Evolutionary conservation across 2,888 invertebrate species (phyloP).

Genomic region (Lepidocyrtinus sp.): DNA sequence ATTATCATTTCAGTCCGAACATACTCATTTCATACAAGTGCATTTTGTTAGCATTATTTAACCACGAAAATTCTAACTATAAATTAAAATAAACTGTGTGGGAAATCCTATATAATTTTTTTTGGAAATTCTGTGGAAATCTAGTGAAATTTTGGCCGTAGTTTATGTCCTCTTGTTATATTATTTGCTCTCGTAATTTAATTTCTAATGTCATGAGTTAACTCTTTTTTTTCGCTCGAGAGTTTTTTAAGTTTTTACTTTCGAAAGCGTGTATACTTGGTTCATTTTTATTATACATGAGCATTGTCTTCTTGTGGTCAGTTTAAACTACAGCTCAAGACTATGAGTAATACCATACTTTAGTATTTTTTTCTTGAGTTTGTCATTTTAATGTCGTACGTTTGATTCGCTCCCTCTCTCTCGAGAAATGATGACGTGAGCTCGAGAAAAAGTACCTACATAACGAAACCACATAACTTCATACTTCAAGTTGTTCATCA

Average conservation of each 20-base stretch:
- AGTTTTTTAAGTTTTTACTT: not conserved
- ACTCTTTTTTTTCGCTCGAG: too few relatives aligned
- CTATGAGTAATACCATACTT: not conserved
- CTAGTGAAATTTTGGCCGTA: not conserved
- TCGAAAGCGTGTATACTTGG: not conserved
- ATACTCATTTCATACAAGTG: not conserved
- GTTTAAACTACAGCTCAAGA: not conserved
- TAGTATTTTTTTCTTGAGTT: not conserved
- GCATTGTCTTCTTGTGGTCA: not conserved
- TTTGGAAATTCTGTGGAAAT: not conserved
- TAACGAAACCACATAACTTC: too few relatives aligned
- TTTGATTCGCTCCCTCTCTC: not conserved
- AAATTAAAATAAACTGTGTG: not conserved
- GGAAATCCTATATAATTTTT: not conserved
- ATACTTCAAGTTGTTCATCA: too few relatives aligned
- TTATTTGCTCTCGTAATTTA: not conserved
- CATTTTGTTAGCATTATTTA: too few relatives aligned
- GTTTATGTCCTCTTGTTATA: not conserved
- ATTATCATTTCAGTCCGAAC: not conserved
- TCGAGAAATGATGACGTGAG: not conserved
- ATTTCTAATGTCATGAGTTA: not conserved
- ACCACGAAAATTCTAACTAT: too few relatives aligned
- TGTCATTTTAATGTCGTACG: not conserved
- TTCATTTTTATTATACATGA: not conserved
- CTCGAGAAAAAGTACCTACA: not conserved